Evolutionary conservation across 2,888 invertebrate genomes (phyloP), one percentile per base, ranked within the genome.

Genomic region (Ditylenchus weischeri): DNA sequence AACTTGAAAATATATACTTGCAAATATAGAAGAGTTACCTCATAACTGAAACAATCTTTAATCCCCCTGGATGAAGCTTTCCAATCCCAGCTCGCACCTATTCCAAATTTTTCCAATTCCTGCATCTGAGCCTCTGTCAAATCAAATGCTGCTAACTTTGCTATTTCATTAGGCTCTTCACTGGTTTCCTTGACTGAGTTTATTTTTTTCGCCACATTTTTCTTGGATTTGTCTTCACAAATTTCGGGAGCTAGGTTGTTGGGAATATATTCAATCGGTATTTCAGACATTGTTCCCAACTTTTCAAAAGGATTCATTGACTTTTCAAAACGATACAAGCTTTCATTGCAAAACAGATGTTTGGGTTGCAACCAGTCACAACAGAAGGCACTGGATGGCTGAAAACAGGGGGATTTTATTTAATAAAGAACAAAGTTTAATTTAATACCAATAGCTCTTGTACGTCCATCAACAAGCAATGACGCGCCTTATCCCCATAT

Each of bases 281-380:
- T 23, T 2, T 21, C 29, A n/a, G 54, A 54, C 21, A 54, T 23
- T 15, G 21, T 11, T 54, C 54, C 54, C 54, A 54, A 23, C 21
- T 54, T 54, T 10, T 21, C 54, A 54, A 54, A 54, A 11, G 29
- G 21, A 29, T 54, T 54, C 21, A 23, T 54, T n/a, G 54, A 29
- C 29, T 54, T 54, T 10, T 54, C 54, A 10, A 54, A 54, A 21
- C 54, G 21, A 23, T 23, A 21, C n/a, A 54, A n/a, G 23, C 15
- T 23, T 1, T 54, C n/a, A 29, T 54, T 54, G 54, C 29, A 54
- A 7, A 29, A 54, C 2, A 54, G 2, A 13, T 18, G 54, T 21
- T 21, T 54, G 29, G 21, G 11, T 10, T 21, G 29, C 29, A 54
- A 54, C 54, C 54, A 54, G 54, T 54, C 54, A 54, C 54, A 54